Evolutionary conservation across 2,888 invertebrate species (phyloP).

Genomic region (Prenolepis imparis): DNA sequence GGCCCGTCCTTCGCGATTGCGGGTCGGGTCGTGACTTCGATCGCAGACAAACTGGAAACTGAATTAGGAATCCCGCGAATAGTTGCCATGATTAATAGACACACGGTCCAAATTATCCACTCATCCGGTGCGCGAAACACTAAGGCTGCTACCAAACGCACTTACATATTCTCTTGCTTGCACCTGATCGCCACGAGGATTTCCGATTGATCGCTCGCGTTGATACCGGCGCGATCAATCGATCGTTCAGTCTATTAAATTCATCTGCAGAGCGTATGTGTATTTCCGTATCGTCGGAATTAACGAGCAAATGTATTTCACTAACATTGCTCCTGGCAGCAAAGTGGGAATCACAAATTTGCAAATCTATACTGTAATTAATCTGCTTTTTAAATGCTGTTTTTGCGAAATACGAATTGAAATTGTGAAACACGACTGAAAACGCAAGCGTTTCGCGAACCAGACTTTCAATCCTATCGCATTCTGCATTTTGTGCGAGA

Average conservation of each 20-base stretch:
- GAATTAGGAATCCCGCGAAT: constrained; percentile 80
- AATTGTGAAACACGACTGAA: constrained; percentile 59
- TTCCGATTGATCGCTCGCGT: neutral
- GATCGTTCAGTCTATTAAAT: constrained; percentile 28
- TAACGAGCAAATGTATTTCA: constrained; percentile 23
- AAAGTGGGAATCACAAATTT: constrained; percentile 26
- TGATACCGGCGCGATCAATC: constrained; percentile 9
- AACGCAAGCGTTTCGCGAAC: constrained; percentile 58
- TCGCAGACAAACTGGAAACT: constrained; percentile 80
- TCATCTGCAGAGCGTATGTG: neutral
- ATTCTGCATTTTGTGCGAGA: constrained; percentile 63
- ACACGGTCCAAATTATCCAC: constrained; percentile 68
- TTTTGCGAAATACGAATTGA: constrained; percentile 26
- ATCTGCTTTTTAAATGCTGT: constrained; percentile 32
- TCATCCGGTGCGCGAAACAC: constrained; percentile 47
- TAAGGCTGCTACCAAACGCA: constrained; percentile 17
- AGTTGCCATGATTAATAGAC: constrained; percentile 79
- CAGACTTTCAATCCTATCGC: constrained; percentile 67
- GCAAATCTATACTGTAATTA: constrained; percentile 2
- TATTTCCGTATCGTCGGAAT: neutral
- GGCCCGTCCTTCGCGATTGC: constrained; percentile 60
- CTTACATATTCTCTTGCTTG: constrained; percentile 16
- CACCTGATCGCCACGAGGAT: constrained; percentile 6
- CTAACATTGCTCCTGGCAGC: neutral
- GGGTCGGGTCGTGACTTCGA: constrained; percentile 70